Percentiles rank a stretch among this genome's conserved stretches.
phyloP scores from a whole-genome alignment of 2,888 invertebrate species.

The Catocala sponsa region DNA sequence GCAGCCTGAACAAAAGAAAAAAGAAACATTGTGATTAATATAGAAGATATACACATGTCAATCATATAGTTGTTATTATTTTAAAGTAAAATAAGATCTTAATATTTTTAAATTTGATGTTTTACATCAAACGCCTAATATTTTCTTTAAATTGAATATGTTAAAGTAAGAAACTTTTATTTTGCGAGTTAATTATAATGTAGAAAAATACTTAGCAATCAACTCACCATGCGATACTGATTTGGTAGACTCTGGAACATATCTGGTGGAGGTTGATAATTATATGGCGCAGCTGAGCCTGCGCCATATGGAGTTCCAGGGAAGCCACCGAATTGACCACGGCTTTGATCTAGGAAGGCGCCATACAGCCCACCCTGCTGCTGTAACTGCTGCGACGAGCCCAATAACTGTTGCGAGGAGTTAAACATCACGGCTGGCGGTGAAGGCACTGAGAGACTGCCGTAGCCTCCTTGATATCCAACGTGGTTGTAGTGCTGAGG shows the following conservation, averaged over 20 bases:
- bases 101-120: too few relatives aligned
- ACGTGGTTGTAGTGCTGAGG: slow-evolving; percentile 91
- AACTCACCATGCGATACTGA: slow-evolving; percentile 82
- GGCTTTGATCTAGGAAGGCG: slow-evolving; percentile 93
- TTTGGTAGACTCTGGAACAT: slow-evolving; percentile 84
- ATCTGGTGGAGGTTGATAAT: slow-evolving; percentile 91
- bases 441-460: slow-evolving; percentile 94
- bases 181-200: neutral
- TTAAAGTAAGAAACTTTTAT: too few relatives aligned
- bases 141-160: too few relatives aligned
- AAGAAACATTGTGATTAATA: slow-evolving; percentile 1
- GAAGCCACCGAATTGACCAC: slow-evolving; percentile 94
- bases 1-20: slow-evolving; percentile 68
- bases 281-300: slow-evolving; percentile 91
- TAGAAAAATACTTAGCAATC: neutral
- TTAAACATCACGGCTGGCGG: slow-evolving; percentile 95
- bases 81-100: too few relatives aligned
- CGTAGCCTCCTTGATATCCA: slow-evolving; percentile 92
- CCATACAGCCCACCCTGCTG: slow-evolving; percentile 94
- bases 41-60: neutral
- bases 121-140: too few relatives aligned
- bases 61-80: too few relatives aligned
- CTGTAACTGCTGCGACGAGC: slow-evolving; percentile 88
- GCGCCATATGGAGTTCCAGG: slow-evolving; percentile 91
- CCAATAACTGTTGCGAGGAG: slow-evolving; percentile 90